A percentile compares a stretch with the other conserved stretches of the same genome.
These are phyloP conservation scores for Mus musculus DNA, from an alignment of 2,113 vertebrate species.

Conservation along the genomic window GRCm39 chr1:33847501-33848000, in stretches of 20 bases:
- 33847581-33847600: not conserved
- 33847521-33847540: not conserved
- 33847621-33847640: too few species aligned
- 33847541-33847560: not conserved
- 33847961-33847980: not conserved
- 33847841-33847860: not conserved
- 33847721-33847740: too few species aligned
- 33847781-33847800: not conserved
- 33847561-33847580: not conserved
- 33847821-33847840: not conserved
- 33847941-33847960: not conserved
- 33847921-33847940: not conserved
- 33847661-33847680: too few species aligned
- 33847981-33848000: not conserved
- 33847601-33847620: too few species aligned
- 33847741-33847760: conserved; percentile 3
- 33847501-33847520: not conserved
- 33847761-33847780: not conserved
- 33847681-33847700: too few species aligned
- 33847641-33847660: too few species aligned
- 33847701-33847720: too few species aligned
- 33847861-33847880: not conserved
- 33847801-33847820: conserved; percentile 40
- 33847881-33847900: not conserved
- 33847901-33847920: not conserved